Base-by-base conservation (phyloP, 2,888 invertebrate genomes). In the Trissolcus japonicus region DNA sequence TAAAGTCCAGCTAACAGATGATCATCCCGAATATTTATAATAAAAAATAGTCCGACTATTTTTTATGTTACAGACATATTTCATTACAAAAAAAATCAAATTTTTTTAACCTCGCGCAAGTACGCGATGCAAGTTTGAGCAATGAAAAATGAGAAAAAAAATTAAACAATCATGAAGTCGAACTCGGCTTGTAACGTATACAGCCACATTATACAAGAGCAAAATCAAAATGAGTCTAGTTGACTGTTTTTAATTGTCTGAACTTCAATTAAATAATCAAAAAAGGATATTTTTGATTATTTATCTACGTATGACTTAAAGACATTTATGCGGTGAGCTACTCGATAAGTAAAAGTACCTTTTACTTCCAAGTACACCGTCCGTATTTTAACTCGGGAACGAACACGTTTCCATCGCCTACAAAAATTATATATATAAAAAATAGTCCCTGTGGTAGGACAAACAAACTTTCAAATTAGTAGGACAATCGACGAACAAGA, bases 291-390 rank as follows among this genome's bases (percentile, higher is more conserved):
- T 56, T 35, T 35, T 35, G 35, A 9, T 35, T 35, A 9, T 9
- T 35, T 35, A 11, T 35, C 1, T 11, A 63, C 68, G 57, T 69
- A 61, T 68, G 67, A 68, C 63, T 62, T 67, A 67, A n/a, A 68
- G 63, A 76, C 59, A 67, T 72, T 71, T 65, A 78, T 69, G 78
- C 73, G 73, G 78, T 78, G 68, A 69, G 62, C 74, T 78, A 78
- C 78, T 78, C 78, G 78, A 78, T 78, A 78, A 78, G 78, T 78
- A 78, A 78, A 74, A 78, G 78, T 78, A 78, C 78, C 78, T 78
- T 74, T 78, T 78, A 78, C 78, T 78, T 78, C 78, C 74, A 78
- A 78, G 74, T 78, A 78, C 78, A 78, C 71, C 74, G 78, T 78
- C 78, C 74, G 69, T 59, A 54, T 78, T 74, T 78, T 74, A 71